A percentile compares a stretch with the other conserved stretches of the same genome.
These are phyloP conservation scores for Vireo griseus DNA, from an alignment of 2,797 vertebrate genomes.

Conservation along the genomic window DNA sequence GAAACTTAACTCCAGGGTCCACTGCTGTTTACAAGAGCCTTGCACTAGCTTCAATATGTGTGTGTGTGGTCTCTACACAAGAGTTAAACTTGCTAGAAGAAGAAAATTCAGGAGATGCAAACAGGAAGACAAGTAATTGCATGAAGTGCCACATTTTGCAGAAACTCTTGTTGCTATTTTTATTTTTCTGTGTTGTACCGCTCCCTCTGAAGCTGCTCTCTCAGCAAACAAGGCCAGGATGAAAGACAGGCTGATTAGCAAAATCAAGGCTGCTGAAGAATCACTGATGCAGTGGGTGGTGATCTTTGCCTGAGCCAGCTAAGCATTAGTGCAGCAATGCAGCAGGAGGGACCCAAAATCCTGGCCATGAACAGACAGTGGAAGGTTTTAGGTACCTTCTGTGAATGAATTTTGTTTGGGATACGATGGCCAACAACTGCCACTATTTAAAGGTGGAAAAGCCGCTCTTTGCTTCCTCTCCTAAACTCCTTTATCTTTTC, in stretches of 20 bases:
- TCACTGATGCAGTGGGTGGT: not conserved
- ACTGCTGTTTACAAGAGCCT: not conserved
- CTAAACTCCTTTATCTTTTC: not conserved
- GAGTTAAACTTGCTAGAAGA: not conserved
- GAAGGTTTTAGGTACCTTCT: not conserved
- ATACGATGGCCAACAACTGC: not conserved
- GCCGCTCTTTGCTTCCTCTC: not conserved
- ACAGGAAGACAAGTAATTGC: not conserved
- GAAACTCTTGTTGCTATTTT: slow-evolving; percentile 47
- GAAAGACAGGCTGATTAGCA: slow-evolving; percentile 54
- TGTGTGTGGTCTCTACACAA: not conserved
- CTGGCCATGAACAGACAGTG: not conserved
- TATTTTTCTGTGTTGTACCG: not conserved
- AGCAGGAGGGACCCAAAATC: not conserved
- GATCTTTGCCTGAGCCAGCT: not conserved
- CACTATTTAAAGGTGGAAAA: not conserved
- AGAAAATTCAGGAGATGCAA: slow-evolving; percentile 11
- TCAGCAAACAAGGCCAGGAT: slow-evolving; percentile 47
- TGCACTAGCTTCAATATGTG: not conserved
- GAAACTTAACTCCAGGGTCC: not conserved
- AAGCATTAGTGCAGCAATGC: not conserved
- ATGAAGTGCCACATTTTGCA: not conserved
- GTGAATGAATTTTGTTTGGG: not conserved
- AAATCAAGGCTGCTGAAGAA: slow-evolving; percentile 34
- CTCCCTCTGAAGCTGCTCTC: slow-evolving; percentile 38